Conservation (phyloP, 2,797 vertebrate species). For the Otolemur crassicaudatus region DNA sequence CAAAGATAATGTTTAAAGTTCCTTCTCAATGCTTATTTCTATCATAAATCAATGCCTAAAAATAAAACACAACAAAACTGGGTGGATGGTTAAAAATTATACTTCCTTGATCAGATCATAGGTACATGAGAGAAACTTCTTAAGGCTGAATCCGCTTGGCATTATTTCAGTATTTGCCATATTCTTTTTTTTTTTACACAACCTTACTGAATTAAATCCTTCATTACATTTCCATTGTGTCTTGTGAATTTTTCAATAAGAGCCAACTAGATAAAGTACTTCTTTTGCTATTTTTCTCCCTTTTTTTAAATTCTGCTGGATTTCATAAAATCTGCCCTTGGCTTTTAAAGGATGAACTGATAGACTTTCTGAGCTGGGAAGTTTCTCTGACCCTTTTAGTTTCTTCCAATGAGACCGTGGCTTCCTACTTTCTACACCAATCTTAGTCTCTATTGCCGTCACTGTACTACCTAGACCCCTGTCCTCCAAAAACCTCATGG, state of each 20-base stretch:
- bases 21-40: slow-evolving; percentile 39
- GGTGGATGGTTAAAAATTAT: not conserved
- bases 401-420: slow-evolving; percentile 38
- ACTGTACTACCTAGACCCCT: slow-evolving; percentile 60
- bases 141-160: not conserved
- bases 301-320: slow-evolving; percentile 65
- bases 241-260: slow-evolving; percentile 69
- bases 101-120: slow-evolving; percentile 11
- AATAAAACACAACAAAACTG: not conserved
- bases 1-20: slow-evolving; percentile 4
- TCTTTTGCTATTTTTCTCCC: slow-evolving; percentile 55
- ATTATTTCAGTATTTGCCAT: slow-evolving; percentile 26
- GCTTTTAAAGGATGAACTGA: slow-evolving; percentile 65
- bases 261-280: slow-evolving; percentile 65
- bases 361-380: slow-evolving; percentile 64
- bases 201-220: slow-evolving; percentile 46
- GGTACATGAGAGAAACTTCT: slow-evolving; percentile 39
- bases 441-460: slow-evolving; percentile 59
- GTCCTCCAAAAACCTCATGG: slow-evolving; percentile 31
- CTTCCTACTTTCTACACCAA: slow-evolving; percentile 25
- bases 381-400: slow-evolving; percentile 63
- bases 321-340: slow-evolving; percentile 64
- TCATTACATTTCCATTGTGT: slow-evolving; percentile 47
- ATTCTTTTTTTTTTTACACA: slow-evolving; percentile 23
- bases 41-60: slow-evolving; percentile 46